Evolutionary conservation across 2,888 invertebrate species (phyloP), one percentile per base, ranked within the genome.

Genomic region (Omphaloscelis lunosa): DNA sequence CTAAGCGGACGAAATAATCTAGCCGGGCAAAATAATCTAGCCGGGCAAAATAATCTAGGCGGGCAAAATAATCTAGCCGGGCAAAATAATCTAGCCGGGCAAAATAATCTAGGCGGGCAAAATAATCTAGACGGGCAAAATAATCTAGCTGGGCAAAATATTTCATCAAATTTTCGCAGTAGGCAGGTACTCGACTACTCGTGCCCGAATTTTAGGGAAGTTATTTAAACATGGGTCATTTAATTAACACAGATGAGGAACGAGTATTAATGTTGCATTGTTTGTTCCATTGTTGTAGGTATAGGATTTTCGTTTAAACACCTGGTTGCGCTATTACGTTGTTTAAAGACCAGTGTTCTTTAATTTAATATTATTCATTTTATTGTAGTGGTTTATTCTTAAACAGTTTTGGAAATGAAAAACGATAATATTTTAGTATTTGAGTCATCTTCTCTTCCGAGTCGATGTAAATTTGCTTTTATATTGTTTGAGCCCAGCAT

Each of bases 151-250:
- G 34, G 51, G 17, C 15, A 27, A 71, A 82, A 87, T 82, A 82
- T 86, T 88, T 82, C 70, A 58, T 59, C 48, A 82, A 79, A 70
- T 72, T 77, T 62, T 41, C 68, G 67, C 58, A n/a, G n/a, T n/a
- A n/a, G 73, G 68, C 65, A 82, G 79, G 12, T 48, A n/a, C 72
- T 77, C 61, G 71, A 68, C 15, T 56, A 29, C 29, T 77, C 56
- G 70, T 63, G 53, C 69, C 53, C 48, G 39, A 71, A 72, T 74
- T 77, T 76, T 72, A 29, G 56, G 48, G 5, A 71, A 70, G 80
- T 72, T 87, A 88, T 88, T 89, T 86, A 77, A 70, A 83, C 71
- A 69, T 70, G 79, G 83, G 76, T 77, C 72, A 85, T 88, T 90
- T 88, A 89, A 89, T 88, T 85, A 90, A 77, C 70, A 45, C 58